Evolutionary conservation across 35 echinoderm and acorn worm species (phyloP).

Genomic region (Heliocidaris tuberculata): DNA sequence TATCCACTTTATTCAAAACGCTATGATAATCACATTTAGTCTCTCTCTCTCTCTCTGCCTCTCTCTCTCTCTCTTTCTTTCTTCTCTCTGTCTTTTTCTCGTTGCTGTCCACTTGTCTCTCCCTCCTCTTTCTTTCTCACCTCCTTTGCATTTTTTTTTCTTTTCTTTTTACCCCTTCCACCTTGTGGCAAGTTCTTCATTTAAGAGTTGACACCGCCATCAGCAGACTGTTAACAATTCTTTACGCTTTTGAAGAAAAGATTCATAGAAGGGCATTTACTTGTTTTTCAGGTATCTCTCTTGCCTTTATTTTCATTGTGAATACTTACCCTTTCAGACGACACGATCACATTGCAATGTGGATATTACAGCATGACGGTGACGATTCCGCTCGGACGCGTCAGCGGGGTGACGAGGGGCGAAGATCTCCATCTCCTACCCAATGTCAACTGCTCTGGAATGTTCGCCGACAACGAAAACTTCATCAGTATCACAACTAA

Average conservation of each 20-base stretch:
- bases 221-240: too few species aligned
- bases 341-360: background rate
- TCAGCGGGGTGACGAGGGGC: background rate
- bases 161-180: background rate
- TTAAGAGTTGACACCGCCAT: too few species aligned
- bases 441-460: background rate
- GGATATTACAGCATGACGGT: background rate
- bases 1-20: too few species aligned
- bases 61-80: background rate
- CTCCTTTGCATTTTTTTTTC: background rate
- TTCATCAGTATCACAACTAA: constrained; percentile 6
- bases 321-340: background rate
- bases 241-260: too few species aligned
- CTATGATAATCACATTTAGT: too few species aligned
- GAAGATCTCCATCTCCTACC: constrained; percentile 6
- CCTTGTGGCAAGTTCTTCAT: too few species aligned
- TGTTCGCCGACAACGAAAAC: background rate
- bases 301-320: background rate
- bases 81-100: background rate
- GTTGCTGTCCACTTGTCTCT: too few species aligned
- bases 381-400: background rate
- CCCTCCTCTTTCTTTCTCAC: background rate
- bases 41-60: background rate
- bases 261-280: too few species aligned
- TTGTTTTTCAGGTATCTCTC: too few species aligned